Evolutionary conservation across 2,797 vertebrate genomes (phyloP), one percentile per base, ranked within the genome.

Genomic region (Vireo griseus): DNA sequence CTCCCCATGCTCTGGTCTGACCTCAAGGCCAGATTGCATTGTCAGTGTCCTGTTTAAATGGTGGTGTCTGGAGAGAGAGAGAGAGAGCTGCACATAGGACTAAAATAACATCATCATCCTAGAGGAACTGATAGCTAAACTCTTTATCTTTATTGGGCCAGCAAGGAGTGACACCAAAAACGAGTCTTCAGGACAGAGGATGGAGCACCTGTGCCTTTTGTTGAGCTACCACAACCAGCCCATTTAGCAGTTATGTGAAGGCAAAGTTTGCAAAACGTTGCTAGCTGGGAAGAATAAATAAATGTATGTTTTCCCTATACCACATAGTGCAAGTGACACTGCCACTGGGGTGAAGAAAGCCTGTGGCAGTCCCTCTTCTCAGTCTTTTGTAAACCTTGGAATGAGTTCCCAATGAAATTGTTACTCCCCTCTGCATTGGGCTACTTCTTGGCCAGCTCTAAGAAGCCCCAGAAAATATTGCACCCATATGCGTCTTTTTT

Each of bases 401-500:
- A 76, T 50, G 93, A 84, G 50, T 91, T 95, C 85, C 87, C 80
- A 84, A 52, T 66, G 52, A 71, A 92, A 95, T 54, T 94, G 87
- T 90, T 95, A 40, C 90, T 97, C 74, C 35, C 10, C 78, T 97
- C 91, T 94, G 57, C 92, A 92, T 42, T 83, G 86, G 78, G 80
- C 75, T 96, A 97, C 92, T 96, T 97, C 67, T 96, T 96, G 87
- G 92, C 86, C 55, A 88, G 76, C 80, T 62, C 80, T 94, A 89
- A 96, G 91, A 96, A 95, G 92, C 85, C 62, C 88, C 80, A 96
- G 67, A 92, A 92, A 96, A 97, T 88, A 96, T 95, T 97, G 84
- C 76, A 86, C 91, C 91, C 96, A 92, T 96, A 95, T 96, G 92
- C 3, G 65, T 31, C 35, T 84, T 66, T 54, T 50, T 90, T 66